Base-by-base conservation (phyloP, 2,113 vertebrate species). In the Xenopus borealis region DNA sequence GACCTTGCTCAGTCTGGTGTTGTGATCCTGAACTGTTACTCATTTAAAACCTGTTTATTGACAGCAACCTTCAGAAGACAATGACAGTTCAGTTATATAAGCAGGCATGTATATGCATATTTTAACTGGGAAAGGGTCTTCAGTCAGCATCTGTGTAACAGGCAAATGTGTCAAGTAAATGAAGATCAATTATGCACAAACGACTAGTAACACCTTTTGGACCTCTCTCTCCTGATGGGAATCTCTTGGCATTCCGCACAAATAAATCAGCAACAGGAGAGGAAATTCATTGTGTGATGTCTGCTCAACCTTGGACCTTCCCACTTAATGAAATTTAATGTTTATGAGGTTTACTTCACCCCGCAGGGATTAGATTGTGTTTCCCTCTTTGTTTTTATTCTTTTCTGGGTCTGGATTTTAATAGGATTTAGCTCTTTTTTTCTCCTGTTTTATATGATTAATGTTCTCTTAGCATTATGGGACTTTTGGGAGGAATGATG, bases 161-260 rank as follows among this genome's bases (percentile, higher is more conserved):
- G 18, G 47, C 27, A 16, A 55, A 62, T 44, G n/a, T 70, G 67
- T 63, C 59, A 64, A 62, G 33, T 64, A 77, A 77, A 77, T 77
- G 59, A 70, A 50, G 67, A 77, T 77, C 67, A 77, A 77, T 77
- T 77, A 77, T 77, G 61, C 74, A 70, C 50, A 70, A 70, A 30
- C 12, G 67, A 64, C 74, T 70, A 70, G 20, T 55, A 45, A 20
- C 45, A 69, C 67, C 59, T 77, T 59, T 64, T 77, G 66, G 74
- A 61, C 67, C 47, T 64, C 70, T 70, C 66, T 44, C 50, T 70
- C 27, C 74, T 70, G 70, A 77, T 77, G 67, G 74, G 59, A 77
- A 70, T 70, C 61, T 50, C 59, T 64, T 77, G 74, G 70, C 74
- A 70, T 77, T 69, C 33, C 33, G 44, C 47, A 62, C 69, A 61